Evolutionary conservation across 2,888 invertebrate genomes (phyloP).

Genomic region (Ophion ellenae): DNA sequence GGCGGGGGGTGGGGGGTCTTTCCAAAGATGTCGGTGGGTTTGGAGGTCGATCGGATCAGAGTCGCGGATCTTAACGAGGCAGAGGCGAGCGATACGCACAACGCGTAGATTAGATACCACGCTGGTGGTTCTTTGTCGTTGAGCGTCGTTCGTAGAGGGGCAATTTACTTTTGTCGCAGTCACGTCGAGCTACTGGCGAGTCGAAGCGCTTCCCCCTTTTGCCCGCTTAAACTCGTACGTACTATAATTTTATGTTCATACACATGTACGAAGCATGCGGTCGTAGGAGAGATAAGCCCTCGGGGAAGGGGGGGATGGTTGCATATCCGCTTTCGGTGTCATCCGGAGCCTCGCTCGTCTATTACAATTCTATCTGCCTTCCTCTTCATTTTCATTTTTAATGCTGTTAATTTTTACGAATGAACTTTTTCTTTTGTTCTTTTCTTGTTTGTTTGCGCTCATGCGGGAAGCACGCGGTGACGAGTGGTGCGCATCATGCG

Average conservation of each 20-base stretch:
- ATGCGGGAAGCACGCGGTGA: not conserved
- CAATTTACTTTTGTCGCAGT: conserved; percentile 36
- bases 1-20: not conserved
- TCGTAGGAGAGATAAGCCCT: conserved; percentile 38
- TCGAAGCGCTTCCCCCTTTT: not conserved
- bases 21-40: not conserved
- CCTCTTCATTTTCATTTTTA: not conserved
- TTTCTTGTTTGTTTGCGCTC: no score
- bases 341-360: not conserved
- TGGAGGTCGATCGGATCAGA: conserved; percentile 32
- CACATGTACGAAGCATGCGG: conserved; percentile 46
- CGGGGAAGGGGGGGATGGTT: not conserved
- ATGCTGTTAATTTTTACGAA: not conserved
- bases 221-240: not conserved
- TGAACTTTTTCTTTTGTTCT: not conserved
- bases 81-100: conserved; percentile 1
- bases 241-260: conserved; percentile 6
- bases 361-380: not conserved
- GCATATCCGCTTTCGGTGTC: conserved; percentile 21
- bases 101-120: conserved; percentile 22
- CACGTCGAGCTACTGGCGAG: conserved; percentile 12
- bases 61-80: conserved; percentile 39
- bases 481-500: conserved; percentile 14
- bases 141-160: not conserved
- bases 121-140: not conserved